A percentile compares a stretch with the other conserved stretches of the same genome.
Evolutionary conservation across 2,888 invertebrate genomes (phyloP).

Genomic region (Archaeoteleia sp.): DNA sequence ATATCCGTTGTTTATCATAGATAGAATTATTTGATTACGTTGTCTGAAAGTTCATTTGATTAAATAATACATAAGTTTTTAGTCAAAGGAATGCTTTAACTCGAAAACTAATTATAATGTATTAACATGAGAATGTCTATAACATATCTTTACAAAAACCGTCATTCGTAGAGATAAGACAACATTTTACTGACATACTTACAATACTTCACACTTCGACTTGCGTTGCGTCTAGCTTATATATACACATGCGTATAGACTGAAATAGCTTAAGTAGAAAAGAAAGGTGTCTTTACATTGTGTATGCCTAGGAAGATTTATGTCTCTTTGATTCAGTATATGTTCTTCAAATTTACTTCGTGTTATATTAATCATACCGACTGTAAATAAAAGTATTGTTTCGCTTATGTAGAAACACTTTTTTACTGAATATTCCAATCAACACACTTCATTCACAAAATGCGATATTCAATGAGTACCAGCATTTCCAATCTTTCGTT

Average conservation of each 20-base stretch:
- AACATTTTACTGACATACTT: conserved; percentile 1
- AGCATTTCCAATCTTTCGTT: too few species aligned
- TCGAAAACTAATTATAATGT: background rate
- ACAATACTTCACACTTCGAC: conserved; percentile 2
- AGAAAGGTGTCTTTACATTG: conserved; percentile 34
- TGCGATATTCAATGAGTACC: too few species aligned
- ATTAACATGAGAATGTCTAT: conserved; percentile 7
- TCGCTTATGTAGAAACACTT: conserved; percentile 20
- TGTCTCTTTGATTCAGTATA: conserved; percentile 33
- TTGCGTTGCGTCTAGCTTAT: background rate
- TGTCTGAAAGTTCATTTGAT: too few species aligned
- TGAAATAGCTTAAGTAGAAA: conserved; percentile 30
- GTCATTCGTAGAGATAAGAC: background rate
- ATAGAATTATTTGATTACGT: too few species aligned
- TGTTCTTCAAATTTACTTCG: conserved; percentile 32
- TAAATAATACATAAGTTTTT: too few species aligned
- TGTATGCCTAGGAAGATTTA: conserved; percentile 42
- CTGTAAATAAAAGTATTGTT: conserved; percentile 46
- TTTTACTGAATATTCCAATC: conserved; percentile 5
- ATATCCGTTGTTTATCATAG: too few species aligned
- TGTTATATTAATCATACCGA: conserved; percentile 28
- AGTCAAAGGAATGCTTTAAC: background rate
- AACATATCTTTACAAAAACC: conserved; percentile 9
- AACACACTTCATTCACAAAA: too few species aligned
- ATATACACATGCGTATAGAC: conserved; percentile 28